These are phyloP conservation scores for Sebastes nivosus DNA, from an alignment of 2,797 vertebrate species.

Conservation along the genomic window DNA sequence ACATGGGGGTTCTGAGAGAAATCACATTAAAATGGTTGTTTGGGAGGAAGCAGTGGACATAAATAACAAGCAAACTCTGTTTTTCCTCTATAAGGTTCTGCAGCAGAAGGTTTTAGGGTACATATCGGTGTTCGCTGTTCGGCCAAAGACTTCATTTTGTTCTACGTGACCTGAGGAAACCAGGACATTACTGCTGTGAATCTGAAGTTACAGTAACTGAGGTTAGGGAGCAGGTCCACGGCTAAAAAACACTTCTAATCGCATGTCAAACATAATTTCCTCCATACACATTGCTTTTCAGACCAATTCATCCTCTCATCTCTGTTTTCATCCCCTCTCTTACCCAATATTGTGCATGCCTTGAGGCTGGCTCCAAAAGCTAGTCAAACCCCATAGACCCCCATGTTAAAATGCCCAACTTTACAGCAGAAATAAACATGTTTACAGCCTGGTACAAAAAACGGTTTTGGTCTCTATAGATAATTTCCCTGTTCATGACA, in stretches of 20 bases:
- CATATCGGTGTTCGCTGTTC: neutral
- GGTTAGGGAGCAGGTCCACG: neutral
- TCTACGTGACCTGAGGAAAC: neutral
- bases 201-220: neutral
- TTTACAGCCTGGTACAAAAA: no score
- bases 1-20: conserved; percentile 24
- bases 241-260: neutral
- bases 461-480: no score
- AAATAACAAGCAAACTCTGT: conserved; percentile 28
- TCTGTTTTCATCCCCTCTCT: neutral
- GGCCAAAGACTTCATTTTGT: neutral
- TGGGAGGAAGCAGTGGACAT: conserved; percentile 19
- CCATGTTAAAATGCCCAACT: no score
- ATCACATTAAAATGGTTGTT: conserved; percentile 41
- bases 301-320: neutral
- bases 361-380: no score
- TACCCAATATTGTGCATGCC: neutral
- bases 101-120: neutral
- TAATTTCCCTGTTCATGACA: no score
- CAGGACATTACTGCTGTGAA: neutral
- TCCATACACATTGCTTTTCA: neutral
- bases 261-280: neutral
- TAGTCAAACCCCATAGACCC: no score
- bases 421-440: no score
- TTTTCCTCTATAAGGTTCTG: neutral